A percentile compares a stretch with the other conserved stretches of the same genome.
Conservation (phyloP, 2,888 invertebrate genomes). For the Bellardia pandia region DNA sequence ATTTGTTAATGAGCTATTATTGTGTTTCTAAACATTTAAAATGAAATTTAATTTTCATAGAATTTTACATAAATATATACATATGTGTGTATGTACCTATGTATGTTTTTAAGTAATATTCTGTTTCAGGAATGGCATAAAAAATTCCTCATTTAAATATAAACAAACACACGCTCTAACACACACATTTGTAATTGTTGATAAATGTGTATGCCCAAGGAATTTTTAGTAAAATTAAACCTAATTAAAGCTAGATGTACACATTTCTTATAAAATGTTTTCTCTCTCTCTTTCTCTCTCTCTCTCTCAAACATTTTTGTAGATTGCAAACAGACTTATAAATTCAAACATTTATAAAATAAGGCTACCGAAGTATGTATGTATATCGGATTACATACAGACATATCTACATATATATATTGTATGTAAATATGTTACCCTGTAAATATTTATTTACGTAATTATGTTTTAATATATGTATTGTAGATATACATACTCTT, state of each 20-base stretch:
- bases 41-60: too few relatives aligned
- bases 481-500: not conserved
- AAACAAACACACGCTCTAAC: not conserved
- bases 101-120: not conserved
- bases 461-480: not conserved
- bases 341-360: not conserved
- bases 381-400: not conserved
- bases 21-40: too few relatives aligned
- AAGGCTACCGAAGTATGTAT: not conserved
- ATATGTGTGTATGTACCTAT: too few relatives aligned
- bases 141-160: not conserved
- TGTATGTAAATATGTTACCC: not conserved
- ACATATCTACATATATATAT: slow-evolving; percentile 9
- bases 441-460: not conserved
- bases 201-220: not conserved
- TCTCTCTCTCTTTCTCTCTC: not conserved
- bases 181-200: not conserved
- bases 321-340: not conserved
- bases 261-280: not conserved
- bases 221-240: not conserved
- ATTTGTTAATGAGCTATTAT: too few relatives aligned
- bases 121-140: not conserved
- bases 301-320: not conserved
- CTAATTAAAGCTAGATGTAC: not conserved
- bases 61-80: too few relatives aligned